Conservation (phyloP, 2,797 vertebrate species). For the Chrysocyon brachyurus region DNA sequence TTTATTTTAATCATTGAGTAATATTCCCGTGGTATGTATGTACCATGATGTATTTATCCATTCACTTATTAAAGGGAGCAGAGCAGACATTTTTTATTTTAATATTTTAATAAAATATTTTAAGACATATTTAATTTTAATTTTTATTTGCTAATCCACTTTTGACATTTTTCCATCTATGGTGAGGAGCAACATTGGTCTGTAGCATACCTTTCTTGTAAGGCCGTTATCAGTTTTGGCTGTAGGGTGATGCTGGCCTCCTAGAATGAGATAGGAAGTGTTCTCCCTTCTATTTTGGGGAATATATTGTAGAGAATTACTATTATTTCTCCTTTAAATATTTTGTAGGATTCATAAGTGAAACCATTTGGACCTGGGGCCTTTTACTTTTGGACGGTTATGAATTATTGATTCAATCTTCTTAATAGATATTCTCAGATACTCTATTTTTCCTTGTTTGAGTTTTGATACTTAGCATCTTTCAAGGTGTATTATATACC, state of each 20-base stretch:
- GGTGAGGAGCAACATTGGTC: not conserved
- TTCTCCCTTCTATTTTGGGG: not conserved
- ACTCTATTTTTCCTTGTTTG: not conserved
- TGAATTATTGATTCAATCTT: not conserved
- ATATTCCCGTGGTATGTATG: not conserved
- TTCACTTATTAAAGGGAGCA: not conserved
- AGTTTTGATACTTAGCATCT: not conserved
- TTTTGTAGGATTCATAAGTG: not conserved
- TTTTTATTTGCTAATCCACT: not conserved
- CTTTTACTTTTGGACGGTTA: not conserved
- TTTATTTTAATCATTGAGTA: not conserved
- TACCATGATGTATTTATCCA: not conserved
- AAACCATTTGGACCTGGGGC: not conserved
- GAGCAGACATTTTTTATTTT: not conserved
- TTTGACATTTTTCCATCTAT: not conserved
- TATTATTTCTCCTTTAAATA: not conserved
- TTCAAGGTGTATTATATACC: not conserved
- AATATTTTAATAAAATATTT: not conserved
- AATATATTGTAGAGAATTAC: not conserved
- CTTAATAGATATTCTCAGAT: not conserved
- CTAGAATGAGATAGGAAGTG: not conserved
- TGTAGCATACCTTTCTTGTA: not conserved
- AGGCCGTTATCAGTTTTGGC: not conserved
- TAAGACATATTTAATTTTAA: too few relatives aligned
- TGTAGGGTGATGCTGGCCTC: not conserved